Percentiles rank a stretch among this genome's conserved stretches.
phyloP scores from a whole-genome alignment of 2,113 vertebrate species.

The Phalacrocorax aristotelis region DNA sequence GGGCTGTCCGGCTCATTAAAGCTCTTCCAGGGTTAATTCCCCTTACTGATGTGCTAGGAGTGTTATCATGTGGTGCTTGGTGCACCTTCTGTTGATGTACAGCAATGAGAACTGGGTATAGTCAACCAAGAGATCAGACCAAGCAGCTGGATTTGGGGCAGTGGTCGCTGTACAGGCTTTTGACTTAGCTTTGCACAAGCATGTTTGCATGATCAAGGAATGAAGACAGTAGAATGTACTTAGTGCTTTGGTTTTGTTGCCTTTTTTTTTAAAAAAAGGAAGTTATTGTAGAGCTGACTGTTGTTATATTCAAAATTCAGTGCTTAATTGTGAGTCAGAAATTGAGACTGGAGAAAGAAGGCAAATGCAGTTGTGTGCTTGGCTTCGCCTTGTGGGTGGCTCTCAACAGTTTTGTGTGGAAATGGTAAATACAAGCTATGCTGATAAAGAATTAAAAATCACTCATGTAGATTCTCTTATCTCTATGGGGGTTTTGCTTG shows the following conservation, averaged over 20 bases:
- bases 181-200: background rate
- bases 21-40: background rate
- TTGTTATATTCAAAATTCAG: background rate
- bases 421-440: background rate
- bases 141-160: background rate
- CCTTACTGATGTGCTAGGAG: background rate
- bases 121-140: background rate
- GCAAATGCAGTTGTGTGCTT: background rate
- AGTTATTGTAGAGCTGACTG: background rate
- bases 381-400: background rate
- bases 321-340: background rate
- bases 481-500: background rate
- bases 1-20: background rate
- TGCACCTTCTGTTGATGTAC: background rate
- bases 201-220: background rate
- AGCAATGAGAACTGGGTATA: rapidly evolving
- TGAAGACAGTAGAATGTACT: background rate
- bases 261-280: background rate
- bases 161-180: background rate
- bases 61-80: background rate
- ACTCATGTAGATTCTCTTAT: rapidly evolving
- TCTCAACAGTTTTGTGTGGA: background rate
- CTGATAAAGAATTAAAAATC: background rate
- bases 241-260: background rate
- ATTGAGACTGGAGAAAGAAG: background rate